Evolutionary conservation across 2,888 invertebrate genomes (phyloP).

Genomic region (Nycteola revayana): DNA sequence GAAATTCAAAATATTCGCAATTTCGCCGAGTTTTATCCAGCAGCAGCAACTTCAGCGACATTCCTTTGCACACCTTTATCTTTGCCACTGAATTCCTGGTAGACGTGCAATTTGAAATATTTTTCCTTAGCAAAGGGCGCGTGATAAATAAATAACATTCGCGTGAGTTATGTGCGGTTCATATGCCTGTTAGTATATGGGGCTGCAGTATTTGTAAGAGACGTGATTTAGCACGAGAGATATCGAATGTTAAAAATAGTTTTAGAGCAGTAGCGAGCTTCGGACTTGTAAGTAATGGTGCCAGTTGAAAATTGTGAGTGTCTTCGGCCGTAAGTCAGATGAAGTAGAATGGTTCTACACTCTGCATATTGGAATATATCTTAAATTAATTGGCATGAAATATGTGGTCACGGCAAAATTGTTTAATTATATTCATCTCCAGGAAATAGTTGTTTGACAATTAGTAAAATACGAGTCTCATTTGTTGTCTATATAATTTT

Average conservation of each 20-base stretch:
- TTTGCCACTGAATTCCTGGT: slow-evolving; percentile 29
- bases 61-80: slow-evolving; percentile 37
- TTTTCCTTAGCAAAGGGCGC: slow-evolving; percentile 24
- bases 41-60: slow-evolving; percentile 25
- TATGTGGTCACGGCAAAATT: too few relatives aligned
- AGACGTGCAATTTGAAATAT: slow-evolving; percentile 33
- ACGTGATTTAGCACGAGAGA: slow-evolving; percentile 22
- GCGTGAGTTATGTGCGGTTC: slow-evolving; percentile 18
- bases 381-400: too few relatives aligned
- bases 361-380: too few relatives aligned
- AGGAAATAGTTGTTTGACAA: too few relatives aligned
- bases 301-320: slow-evolving; percentile 14
- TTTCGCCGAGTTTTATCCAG: slow-evolving; percentile 34
- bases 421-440: too few relatives aligned
- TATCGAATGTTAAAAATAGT: slow-evolving; percentile 24
- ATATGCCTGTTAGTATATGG: slow-evolving; percentile 12
- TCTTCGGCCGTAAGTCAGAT: background rate
- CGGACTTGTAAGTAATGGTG: slow-evolving; percentile 5
- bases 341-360: too few relatives aligned
- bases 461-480: too few relatives aligned
- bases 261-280: slow-evolving; percentile 12
- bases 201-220: slow-evolving; percentile 5
- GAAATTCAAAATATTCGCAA: slow-evolving; percentile 39
- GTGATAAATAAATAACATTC: slow-evolving; percentile 26
- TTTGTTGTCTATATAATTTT: too few relatives aligned